Conservation (phyloP, 2,888 invertebrate genomes). For the Protophormia terraenovae region DNA sequence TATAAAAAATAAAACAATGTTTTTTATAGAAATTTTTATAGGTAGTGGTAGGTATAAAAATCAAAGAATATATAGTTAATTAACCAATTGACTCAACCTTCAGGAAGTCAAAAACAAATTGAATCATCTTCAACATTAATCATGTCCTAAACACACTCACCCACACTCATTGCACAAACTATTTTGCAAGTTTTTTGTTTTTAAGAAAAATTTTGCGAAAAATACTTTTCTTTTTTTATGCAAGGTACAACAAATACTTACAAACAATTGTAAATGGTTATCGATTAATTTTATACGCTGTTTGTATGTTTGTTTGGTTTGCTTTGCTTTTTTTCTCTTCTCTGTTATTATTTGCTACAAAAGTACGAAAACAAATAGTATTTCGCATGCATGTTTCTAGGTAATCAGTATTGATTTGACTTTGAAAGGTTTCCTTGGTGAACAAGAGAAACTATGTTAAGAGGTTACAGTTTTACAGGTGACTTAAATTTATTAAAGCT, state of each 20-base stretch:
- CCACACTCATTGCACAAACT: neutral
- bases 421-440: conserved; percentile 69
- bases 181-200: neutral
- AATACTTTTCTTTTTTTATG: neutral
- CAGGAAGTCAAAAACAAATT: neutral
- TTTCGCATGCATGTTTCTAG: conserved; percentile 49
- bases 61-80: neutral
- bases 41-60: too few relatives aligned
- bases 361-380: neutral
- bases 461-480: conserved; percentile 59
- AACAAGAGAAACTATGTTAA: conserved; percentile 58
- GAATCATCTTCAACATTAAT: neutral
- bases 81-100: neutral
- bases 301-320: neutral
- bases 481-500: conserved; percentile 4
- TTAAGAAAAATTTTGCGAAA: neutral
- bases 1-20: too few relatives aligned
- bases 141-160: neutral
- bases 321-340: too few relatives aligned
- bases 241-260: neutral
- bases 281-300: neutral
- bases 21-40: too few relatives aligned
- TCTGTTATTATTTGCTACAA: neutral
- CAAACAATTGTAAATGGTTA: neutral
- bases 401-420: conserved; percentile 70